Evolutionary conservation across 2,797 vertebrate genomes (phyloP), one percentile per base, ranked within the genome.

Genomic region (Etheostoma nigrum): DNA sequence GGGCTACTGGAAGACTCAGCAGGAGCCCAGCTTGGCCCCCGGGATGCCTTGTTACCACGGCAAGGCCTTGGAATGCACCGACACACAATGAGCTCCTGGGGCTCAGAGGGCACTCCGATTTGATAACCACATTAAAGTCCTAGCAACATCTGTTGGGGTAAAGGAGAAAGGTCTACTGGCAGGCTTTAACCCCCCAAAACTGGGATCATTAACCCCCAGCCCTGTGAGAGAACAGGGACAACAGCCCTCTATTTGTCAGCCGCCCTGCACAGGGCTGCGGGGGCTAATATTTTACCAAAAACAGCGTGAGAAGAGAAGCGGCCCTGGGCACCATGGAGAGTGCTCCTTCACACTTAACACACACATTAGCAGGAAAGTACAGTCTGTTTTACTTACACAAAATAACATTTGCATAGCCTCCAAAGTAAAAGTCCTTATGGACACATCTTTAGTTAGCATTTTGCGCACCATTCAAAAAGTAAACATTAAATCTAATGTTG

Each of bases 91-190:
- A 79, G 83, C 88, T 94, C 96, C 96, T 86, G 89, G 94, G 95
- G 96, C 95, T 96, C 95, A 94, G 96, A 97, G 96, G 96, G 95
- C 96, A 96, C 95, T 95, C 83, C 92, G 94, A 96, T 98, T 96
- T 97, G 97, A 98, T 98, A 98, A 97, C 96, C 96, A 96, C 97
- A 97, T 98, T 98, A 98, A 97, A 97, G 95, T 95, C 93, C 96
- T 93, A 95, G 96, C 96, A 98, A 98, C 97, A 99, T 99, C 97
- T 99, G 97, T 97, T 98, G 93, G 90, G 92, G 91, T 86, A 95
- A 94, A 90, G 94, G 95, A 97, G 96, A 97, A 97, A 97, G 95
- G 93, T 91, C 96, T 95, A 97, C 96, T 95, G 95, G 91, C 92
- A 95, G 95, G 96, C 96, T 96, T 97, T 97, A 97, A 97, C 96